phyloP scores from a whole-genome alignment of 2,888 invertebrate genomes.

The Cantharis nigra region DNA sequence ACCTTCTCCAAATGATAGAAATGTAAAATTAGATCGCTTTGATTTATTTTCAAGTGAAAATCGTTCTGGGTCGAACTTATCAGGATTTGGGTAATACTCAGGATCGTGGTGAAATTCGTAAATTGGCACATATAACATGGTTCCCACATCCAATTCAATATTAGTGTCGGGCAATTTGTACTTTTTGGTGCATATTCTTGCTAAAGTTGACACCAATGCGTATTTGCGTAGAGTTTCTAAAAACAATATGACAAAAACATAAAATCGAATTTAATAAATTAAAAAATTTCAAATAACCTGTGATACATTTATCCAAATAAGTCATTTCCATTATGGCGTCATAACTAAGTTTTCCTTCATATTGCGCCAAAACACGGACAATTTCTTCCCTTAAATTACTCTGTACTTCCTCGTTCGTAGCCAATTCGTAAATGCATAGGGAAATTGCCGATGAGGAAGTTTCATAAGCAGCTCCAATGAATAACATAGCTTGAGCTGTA shows the following conservation, averaged over 20 bases:
- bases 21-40: constrained; percentile 55
- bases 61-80: constrained; percentile 65
- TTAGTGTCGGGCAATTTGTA: constrained; percentile 42
- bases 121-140: constrained; percentile 36
- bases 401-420: background rate
- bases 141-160: constrained; percentile 36
- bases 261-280: too few species aligned
- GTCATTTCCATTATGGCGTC: background rate
- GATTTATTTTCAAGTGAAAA: constrained; percentile 61
- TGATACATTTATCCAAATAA: background rate
- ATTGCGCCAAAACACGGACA: background rate
- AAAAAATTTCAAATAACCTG: too few species aligned
- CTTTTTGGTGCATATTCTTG: constrained; percentile 37
- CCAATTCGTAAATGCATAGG: background rate
- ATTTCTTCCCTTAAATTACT: background rate
- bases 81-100: constrained; percentile 59
- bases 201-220: constrained; percentile 38
- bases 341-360: background rate
- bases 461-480: background rate
- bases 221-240: constrained; percentile 44
- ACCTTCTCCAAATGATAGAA: constrained; percentile 64
- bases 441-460: background rate
- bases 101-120: constrained; percentile 43
- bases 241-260: background rate
- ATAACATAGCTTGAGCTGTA: background rate